These are phyloP conservation scores for Oegoconia quadripuncta DNA, from an alignment of 2,888 invertebrate species.

Conservation along the genomic window DNA sequence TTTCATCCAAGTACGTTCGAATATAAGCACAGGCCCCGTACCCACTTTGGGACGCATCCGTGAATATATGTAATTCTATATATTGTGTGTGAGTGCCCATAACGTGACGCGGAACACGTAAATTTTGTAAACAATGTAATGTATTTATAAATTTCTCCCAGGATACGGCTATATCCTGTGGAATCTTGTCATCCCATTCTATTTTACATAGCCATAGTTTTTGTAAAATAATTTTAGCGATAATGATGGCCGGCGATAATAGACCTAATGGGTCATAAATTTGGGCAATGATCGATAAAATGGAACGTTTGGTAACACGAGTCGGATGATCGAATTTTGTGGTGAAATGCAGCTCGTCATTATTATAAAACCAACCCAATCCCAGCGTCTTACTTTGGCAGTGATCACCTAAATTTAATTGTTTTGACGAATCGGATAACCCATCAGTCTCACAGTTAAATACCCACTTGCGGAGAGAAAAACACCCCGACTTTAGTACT, in stretches of 20 bases:
- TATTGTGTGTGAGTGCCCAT: not conserved
- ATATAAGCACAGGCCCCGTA: conserved; percentile 21
- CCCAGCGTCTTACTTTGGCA: conserved; percentile 17
- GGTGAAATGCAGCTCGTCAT: conserved; percentile 18
- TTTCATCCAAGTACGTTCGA: no score
- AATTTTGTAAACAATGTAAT: conserved; percentile 8
- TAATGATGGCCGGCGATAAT: conserved; percentile 18
- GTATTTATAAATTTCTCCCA: conserved; percentile 14
- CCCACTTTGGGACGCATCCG: conserved; percentile 20
- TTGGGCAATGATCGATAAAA: conserved; percentile 22
- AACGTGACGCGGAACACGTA: conserved; percentile 16
- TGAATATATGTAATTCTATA: conserved; percentile 22
- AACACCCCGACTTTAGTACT: conserved; percentile 20
- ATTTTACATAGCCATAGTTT: conserved; percentile 24
- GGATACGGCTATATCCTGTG: conserved; percentile 7
- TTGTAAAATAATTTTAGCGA: no score
- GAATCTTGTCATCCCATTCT: conserved; percentile 26
- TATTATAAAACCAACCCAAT: conserved; percentile 14
- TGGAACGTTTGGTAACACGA: conserved; percentile 22
- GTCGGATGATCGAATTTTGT: conserved; percentile 8
- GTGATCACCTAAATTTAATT: conserved; percentile 15
- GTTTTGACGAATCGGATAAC: conserved; percentile 1
- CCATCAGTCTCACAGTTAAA: conserved; percentile 15
- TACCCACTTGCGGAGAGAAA: conserved; percentile 23
- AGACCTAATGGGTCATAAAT: conserved; percentile 26